phyloP scores from a whole-genome alignment of 2,113 vertebrate species.

The Ceyx cyanopectus region DNA sequence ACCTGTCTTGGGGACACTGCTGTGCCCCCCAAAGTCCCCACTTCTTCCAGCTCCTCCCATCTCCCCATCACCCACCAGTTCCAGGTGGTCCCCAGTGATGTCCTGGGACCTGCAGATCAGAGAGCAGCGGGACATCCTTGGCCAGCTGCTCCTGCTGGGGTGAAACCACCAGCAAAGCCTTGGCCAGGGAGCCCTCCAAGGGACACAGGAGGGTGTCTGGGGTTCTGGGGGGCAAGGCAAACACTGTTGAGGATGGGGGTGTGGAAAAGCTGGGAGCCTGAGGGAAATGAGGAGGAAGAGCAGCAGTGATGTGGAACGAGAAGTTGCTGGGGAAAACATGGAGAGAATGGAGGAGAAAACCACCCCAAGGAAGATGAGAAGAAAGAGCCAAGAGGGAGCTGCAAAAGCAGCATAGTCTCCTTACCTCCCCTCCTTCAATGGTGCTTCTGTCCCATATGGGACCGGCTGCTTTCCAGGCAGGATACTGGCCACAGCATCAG shows the following conservation, averaged over 20 bases:
- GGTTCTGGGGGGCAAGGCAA: neutral
- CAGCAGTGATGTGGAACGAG: neutral
- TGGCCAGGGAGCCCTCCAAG: neutral
- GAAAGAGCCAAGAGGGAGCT: neutral
- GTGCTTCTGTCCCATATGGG: rapidly evolving
- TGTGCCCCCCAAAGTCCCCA: rapidly evolving
- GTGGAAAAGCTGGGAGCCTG: neutral
- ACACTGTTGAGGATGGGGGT: neutral
- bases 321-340: neutral
- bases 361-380: neutral
- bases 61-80: neutral
- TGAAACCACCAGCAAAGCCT: neutral
- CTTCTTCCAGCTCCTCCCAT: rapidly evolving
- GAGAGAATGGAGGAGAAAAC: neutral
- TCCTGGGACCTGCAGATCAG: neutral
- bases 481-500: neutral
- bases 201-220: neutral
- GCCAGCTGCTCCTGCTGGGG: neutral
- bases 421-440: rapidly evolving
- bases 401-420: rapidly evolving
- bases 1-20: rapidly evolving
- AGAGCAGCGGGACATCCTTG: neutral
- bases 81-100: rapidly evolving
- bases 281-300: neutral
- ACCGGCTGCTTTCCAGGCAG: neutral